phyloP scores from a whole-genome alignment of 2,888 invertebrate genomes.

The Xanthia togata region DNA sequence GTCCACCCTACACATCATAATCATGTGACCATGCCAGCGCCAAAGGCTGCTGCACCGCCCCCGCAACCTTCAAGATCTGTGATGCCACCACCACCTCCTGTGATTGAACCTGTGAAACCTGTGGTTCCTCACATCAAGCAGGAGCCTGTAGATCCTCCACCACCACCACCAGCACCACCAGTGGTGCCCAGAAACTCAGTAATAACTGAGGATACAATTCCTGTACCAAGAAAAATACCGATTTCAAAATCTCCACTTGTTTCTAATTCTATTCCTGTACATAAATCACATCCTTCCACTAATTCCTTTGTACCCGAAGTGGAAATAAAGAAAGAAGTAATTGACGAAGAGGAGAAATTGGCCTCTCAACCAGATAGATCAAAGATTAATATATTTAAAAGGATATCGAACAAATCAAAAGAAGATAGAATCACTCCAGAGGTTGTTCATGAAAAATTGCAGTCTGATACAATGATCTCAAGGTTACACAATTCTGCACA shows the following conservation, averaged over 20 bases:
- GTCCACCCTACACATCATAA: slow-evolving; percentile 85
- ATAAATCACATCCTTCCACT: slow-evolving; percentile 76
- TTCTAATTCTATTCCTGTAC: slow-evolving; percentile 81
- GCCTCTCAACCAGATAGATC: slow-evolving; percentile 95
- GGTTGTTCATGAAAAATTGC: slow-evolving; percentile 83
- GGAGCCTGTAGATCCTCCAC: slow-evolving; percentile 79
- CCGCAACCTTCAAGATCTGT: slow-evolving; percentile 71
- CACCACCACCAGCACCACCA: slow-evolving; percentile 43
- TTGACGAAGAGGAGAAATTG: slow-evolving; percentile 91
- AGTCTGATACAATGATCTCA: slow-evolving; percentile 86
- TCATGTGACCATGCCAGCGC: slow-evolving; percentile 84
- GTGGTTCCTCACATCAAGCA: slow-evolving; percentile 79
- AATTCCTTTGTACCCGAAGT: slow-evolving; percentile 80
- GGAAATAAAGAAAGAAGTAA: slow-evolving; percentile 89
- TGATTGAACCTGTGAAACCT: slow-evolving; percentile 76
- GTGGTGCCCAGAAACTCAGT: slow-evolving; percentile 70
- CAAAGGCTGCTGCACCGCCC: slow-evolving; percentile 75
- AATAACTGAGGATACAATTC: slow-evolving; percentile 83
- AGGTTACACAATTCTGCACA: slow-evolving; percentile 83
- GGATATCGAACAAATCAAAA: slow-evolving; percentile 94
- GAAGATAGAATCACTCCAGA: slow-evolving; percentile 89
- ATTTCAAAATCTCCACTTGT: slow-evolving; percentile 87
- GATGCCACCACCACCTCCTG: slow-evolving; percentile 74
- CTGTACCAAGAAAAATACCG: slow-evolving; percentile 88
- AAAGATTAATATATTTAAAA: slow-evolving; percentile 96